These are phyloP conservation scores for Stenolophus ochropezus DNA, from an alignment of 2,888 invertebrate species.

Conservation along the genomic window DNA sequence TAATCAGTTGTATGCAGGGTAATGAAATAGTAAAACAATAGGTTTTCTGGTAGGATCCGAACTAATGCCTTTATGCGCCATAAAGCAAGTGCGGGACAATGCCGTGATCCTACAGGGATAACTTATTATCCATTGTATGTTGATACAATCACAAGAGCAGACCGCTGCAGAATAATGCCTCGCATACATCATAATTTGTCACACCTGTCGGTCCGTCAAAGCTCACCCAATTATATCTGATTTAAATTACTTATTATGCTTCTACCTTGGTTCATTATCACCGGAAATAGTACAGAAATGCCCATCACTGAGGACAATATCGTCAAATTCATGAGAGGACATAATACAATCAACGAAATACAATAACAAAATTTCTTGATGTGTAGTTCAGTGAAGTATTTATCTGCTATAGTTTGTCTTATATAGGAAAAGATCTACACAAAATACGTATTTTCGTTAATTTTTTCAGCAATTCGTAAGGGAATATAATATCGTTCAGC, in stretches of 20 bases:
- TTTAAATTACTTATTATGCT: conserved; percentile 46
- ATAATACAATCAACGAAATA: too few species aligned
- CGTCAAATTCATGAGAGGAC: too few species aligned
- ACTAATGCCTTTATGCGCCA: conserved; percentile 3
- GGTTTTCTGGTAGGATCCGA: neutral
- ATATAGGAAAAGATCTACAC: too few species aligned
- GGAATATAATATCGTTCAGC: too few species aligned
- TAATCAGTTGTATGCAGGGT: neutral
- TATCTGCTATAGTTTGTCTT: too few species aligned
- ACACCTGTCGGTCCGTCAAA: conserved; percentile 48
- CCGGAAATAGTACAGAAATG: too few species aligned
- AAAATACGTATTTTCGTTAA: too few species aligned
- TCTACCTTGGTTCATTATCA: neutral
- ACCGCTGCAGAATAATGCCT: conserved; percentile 22
- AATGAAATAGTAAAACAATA: neutral
- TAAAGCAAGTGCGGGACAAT: conserved; percentile 44
- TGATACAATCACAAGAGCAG: neutral
- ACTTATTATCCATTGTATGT: conserved; percentile 48
- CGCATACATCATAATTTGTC: conserved; percentile 54
- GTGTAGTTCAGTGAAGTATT: too few species aligned
- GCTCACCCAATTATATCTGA: conserved; percentile 21
- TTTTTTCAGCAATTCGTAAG: too few species aligned
- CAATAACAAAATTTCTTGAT: too few species aligned
- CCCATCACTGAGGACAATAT: too few species aligned
- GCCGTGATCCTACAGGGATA: conserved; percentile 37